Percentiles rank a stretch among this genome's conserved stretches.
Evolutionary conservation across 64 coral and sea anemone genomes (phyloP).

Genomic region (Stylophora pistillata): DNA sequence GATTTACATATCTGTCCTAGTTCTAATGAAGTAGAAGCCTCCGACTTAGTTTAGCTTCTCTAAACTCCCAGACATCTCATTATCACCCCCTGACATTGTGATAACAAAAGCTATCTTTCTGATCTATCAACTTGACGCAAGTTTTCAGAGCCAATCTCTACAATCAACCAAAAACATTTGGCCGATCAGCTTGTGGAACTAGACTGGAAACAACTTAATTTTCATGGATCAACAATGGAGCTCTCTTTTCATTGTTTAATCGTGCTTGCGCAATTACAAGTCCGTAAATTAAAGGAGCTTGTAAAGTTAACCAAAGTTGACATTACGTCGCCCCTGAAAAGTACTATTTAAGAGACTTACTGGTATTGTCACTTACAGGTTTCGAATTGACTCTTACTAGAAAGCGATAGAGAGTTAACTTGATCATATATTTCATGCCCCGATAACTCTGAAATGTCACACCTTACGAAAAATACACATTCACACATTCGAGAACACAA

Average conservation of each 20-base stretch:
- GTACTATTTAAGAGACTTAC: neutral
- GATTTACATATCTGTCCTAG: neutral
- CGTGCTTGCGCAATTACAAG: neutral
- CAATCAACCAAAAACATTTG: constrained; percentile 11
- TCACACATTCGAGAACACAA: constrained; percentile 27
- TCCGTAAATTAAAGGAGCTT: neutral
- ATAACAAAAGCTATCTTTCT: neutral
- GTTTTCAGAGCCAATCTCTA: neutral
- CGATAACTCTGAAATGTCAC: neutral
- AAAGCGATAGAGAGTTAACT: neutral
- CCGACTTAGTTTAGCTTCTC: neutral
- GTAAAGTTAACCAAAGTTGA: constrained; percentile 9
- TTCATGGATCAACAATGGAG: neutral
- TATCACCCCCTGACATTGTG: neutral
- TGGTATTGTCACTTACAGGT: neutral
- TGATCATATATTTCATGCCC: neutral
- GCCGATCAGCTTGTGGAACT: neutral
- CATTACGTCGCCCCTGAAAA: neutral
- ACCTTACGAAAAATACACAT: neutral
- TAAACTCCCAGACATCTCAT: neutral
- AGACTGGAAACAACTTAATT: neutral
- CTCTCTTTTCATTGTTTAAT: neutral
- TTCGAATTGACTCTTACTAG: neutral
- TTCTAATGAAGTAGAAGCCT: neutral
- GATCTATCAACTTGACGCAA: neutral